Conservation (phyloP, 2,797 vertebrate genomes). For the Vespertilio murinus region DNA sequence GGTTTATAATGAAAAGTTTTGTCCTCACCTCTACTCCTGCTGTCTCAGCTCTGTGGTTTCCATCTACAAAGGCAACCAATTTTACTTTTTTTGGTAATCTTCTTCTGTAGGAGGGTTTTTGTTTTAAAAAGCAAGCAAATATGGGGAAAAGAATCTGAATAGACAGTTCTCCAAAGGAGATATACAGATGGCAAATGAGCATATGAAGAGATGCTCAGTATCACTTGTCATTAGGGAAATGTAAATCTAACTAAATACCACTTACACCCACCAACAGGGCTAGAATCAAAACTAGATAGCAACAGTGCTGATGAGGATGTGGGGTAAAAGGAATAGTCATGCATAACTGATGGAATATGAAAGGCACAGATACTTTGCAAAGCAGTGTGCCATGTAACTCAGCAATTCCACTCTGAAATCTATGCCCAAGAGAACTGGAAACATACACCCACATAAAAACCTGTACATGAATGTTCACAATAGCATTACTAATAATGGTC, state of each 20-base stretch:
- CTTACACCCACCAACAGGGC: not conserved
- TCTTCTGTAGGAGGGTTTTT: not conserved
- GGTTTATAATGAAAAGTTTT: not conserved
- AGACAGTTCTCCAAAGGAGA: not conserved
- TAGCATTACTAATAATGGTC: too few species aligned
- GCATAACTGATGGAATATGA: not conserved
- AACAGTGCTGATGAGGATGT: not conserved
- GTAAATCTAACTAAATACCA: not conserved
- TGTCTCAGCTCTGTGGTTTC: not conserved
- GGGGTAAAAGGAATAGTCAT: not conserved
- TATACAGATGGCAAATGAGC: not conserved
- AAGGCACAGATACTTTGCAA: not conserved
- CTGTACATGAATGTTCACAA: not conserved
- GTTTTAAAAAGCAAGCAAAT: not conserved
- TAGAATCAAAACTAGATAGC: not conserved
- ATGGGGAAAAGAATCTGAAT: not conserved
- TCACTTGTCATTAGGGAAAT: not conserved
- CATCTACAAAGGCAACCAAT: too few species aligned
- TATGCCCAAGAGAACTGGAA: not conserved
- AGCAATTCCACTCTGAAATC: not conserved
- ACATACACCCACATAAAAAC: not conserved
- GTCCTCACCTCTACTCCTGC: not conserved
- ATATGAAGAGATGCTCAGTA: rapidly evolving
- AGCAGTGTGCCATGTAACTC: not conserved
- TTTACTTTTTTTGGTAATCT: not conserved